Conservation (phyloP, 2,888 invertebrate species). For the Andricus quercusramuli region DNA sequence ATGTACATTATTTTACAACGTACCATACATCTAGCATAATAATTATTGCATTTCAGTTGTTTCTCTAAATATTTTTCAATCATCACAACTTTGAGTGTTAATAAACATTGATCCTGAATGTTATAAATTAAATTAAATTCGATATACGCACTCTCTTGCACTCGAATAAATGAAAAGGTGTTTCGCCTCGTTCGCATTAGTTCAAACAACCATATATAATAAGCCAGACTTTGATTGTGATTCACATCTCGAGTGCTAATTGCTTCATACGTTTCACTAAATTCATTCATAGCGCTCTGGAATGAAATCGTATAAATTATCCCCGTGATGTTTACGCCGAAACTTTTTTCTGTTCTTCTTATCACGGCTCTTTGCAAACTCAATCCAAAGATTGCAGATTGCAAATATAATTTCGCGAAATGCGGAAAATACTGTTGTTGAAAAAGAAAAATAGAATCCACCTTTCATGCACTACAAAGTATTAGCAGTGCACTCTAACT, state of each 20-base stretch:
- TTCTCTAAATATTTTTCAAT: no score
- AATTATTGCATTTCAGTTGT: no score
- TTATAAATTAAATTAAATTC: no score
- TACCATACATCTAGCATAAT: no score
- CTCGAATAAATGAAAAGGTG: not conserved
- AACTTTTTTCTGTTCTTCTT: not conserved
- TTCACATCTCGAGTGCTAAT: not conserved
- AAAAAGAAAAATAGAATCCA: not conserved
- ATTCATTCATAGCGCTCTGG: not conserved
- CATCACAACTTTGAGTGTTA: no score
- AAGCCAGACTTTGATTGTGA: not conserved
- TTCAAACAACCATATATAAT: not conserved
- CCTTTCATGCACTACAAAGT: no score
- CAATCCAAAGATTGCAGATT: not conserved
- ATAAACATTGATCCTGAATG: no score
- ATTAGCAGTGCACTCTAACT: no score
- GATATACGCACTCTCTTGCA: no score
- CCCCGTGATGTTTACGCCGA: not conserved
- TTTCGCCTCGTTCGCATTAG: not conserved
- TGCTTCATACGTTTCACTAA: constrained; percentile 10
- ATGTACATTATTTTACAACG: no score
- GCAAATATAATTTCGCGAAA: not conserved
- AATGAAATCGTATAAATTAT: constrained; percentile 19
- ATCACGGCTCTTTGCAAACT: not conserved
- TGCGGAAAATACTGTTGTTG: not conserved